Percentiles rank a stretch among this genome's conserved stretches.
These are phyloP conservation scores for Neoitamus cyanurus DNA, from an alignment of 2,888 invertebrate species.

Conservation along the genomic window DNA sequence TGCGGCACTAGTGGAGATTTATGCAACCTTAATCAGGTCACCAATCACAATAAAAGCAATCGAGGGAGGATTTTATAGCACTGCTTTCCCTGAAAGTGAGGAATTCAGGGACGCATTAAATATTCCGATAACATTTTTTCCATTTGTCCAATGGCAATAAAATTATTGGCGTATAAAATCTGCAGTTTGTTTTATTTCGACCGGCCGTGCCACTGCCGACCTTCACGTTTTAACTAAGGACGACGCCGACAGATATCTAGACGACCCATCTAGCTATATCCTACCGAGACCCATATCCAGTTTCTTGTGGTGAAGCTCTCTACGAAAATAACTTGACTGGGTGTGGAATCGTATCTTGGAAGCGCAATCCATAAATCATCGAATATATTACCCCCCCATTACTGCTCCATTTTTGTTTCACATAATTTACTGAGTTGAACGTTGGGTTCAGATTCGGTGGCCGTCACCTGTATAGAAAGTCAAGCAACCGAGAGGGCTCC, in stretches of 20 bases:
- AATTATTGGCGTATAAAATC: neutral
- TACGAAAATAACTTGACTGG: neutral
- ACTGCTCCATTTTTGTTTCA: neutral
- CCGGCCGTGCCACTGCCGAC: neutral
- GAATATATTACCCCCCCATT: neutral
- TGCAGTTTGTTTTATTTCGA: neutral
- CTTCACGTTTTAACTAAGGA: neutral
- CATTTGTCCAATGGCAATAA: slow-evolving; percentile 2
- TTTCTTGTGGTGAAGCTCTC: neutral
- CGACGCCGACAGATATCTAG: neutral
- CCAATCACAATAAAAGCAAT: slow-evolving; percentile 14
- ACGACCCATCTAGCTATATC: neutral
- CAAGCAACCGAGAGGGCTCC: neutral
- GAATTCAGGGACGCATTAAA: slow-evolving; percentile 4
- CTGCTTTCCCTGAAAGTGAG: neutral
- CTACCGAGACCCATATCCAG: neutral
- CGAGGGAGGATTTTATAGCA: neutral
- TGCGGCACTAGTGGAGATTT: neutral
- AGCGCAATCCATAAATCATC: slow-evolving; percentile 11
- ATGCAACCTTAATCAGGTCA: neutral
- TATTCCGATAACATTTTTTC: slow-evolving; percentile 17
- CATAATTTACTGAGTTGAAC: neutral
- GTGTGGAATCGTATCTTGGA: neutral
- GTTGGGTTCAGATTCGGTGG: neutral
- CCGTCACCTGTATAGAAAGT: neutral